A percentile compares a stretch with the other conserved stretches of the same genome.
These are phyloP conservation scores for Hydrozoanthus tunicans DNA, from an alignment of 64 coral and sea anemone genomes.

Conservation along the genomic window DNA sequence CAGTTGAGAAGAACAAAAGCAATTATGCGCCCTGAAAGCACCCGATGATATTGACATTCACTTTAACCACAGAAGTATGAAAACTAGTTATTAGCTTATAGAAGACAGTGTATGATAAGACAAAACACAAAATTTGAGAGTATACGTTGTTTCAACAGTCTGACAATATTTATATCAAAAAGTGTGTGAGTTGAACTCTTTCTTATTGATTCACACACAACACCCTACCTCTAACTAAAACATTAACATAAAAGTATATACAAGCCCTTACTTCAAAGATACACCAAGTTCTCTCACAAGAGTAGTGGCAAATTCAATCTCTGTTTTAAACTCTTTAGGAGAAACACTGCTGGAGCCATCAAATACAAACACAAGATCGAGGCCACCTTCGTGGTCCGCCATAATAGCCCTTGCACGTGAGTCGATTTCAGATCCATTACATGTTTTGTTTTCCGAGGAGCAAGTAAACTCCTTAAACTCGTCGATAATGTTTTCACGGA, in stretches of 20 bases:
- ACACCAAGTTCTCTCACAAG: constrained; percentile 23
- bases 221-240: no score
- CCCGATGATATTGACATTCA: no score
- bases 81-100: no score
- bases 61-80: no score
- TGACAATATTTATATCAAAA: no score
- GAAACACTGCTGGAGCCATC: constrained; percentile 38
- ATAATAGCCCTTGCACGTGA: constrained; percentile 5
- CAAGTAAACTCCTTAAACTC: constrained; percentile 29
- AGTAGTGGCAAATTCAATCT: neutral
- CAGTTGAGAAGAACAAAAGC: no score
- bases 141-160: no score
- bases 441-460: constrained; percentile 12
- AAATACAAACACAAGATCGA: constrained; percentile 38
- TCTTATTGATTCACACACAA: no score
- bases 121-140: no score
- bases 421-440: neutral
- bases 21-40: no score
- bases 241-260: neutral
- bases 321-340: constrained; percentile 2
- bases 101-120: no score
- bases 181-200: no score
- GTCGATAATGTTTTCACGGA: constrained; percentile 43
- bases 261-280: constrained; percentile 12
- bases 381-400: neutral